Base-by-base conservation (phyloP, 2,888 invertebrate species). In the Parochlus steinenii region DNA sequence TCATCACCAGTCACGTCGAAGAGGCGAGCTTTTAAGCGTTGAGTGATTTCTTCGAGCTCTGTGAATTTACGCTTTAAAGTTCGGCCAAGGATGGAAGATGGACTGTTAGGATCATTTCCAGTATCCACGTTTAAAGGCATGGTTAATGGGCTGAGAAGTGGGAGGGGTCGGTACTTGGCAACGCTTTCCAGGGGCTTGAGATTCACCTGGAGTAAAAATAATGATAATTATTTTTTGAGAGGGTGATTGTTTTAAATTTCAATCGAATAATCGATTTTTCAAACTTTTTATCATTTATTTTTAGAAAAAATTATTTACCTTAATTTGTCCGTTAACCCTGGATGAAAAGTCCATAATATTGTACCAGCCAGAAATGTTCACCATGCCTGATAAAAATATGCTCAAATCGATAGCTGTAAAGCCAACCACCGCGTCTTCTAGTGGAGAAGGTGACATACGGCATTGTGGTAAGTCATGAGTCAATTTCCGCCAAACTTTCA, bases 11-110 rank as follows among this genome's bases (percentile, higher is more conserved):
- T 71, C 1, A 72, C 67, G 44, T 67, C 64, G 16, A 62, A 61
- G 22, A 73, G 51, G 11, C 72, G 58, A 5, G 63, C 58, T 37
- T 66, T 59, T 39, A 72, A 50, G 37, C 72, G 58, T 48, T 69
- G 64, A 2, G 71, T 71, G 30, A 73, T 73, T 50, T 69, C 67
- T 45, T 73, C 70, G 20, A 73, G 47, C 50, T 73, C 73, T 0
- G 61, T 63, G 41, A 71, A 65, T 53, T 73, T 73, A 39, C 71
- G 59, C 45, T 72, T 72, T 25, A 61, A 55, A 22, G 64, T 61
- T 40, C 63, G 54, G 20, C 59, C 61, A 12, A 67, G 47, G 35
- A 51, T 43, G 20, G 50, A 54, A 16, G 45, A 41, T 11, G n/a
- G n/a, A n/a, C 41, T 31, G 12, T 37, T 33, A 18, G 37, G 33